Evolutionary conservation across 2,888 invertebrate species (phyloP).

Genomic region (Hermodice carunculata): DNA sequence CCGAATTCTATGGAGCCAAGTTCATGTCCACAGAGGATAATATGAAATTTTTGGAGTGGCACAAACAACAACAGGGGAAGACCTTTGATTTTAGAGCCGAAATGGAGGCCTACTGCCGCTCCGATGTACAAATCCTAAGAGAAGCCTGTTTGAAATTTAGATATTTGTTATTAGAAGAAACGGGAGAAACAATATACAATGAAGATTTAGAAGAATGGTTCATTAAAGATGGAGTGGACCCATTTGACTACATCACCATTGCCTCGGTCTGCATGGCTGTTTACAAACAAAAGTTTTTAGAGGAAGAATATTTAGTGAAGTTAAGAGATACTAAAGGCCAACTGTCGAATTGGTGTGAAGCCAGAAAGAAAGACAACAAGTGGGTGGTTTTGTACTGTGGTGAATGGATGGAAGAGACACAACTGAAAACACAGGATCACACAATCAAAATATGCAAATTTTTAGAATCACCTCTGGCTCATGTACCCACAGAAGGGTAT

Average conservation of each 20-base stretch:
- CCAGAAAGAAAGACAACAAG: too few relatives aligned
- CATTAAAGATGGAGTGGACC: too few relatives aligned
- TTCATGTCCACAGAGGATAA: neutral
- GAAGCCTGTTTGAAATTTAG: neutral
- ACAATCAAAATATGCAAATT: neutral
- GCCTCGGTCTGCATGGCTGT: too few relatives aligned
- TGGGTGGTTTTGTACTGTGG: too few relatives aligned
- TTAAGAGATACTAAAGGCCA: neutral
- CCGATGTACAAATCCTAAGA: conserved; percentile 8
- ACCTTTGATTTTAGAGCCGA: neutral
- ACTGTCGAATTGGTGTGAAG: too few relatives aligned
- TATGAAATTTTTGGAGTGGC: neutral
- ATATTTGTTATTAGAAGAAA: neutral
- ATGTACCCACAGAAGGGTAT: neutral
- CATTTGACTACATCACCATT: too few relatives aligned
- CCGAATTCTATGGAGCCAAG: neutral
- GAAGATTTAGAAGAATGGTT: neutral
- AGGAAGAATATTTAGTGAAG: neutral
- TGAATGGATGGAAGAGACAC: too few relatives aligned
- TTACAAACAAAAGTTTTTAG: neutral
- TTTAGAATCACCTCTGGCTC: neutral
- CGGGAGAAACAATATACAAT: neutral
- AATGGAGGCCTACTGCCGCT: neutral
- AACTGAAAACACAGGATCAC: too few relatives aligned
- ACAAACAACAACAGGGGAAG: neutral